Base-by-base conservation (phyloP, 1,140 invertebrate genomes). In the Aphidius gifuensis region DNA sequence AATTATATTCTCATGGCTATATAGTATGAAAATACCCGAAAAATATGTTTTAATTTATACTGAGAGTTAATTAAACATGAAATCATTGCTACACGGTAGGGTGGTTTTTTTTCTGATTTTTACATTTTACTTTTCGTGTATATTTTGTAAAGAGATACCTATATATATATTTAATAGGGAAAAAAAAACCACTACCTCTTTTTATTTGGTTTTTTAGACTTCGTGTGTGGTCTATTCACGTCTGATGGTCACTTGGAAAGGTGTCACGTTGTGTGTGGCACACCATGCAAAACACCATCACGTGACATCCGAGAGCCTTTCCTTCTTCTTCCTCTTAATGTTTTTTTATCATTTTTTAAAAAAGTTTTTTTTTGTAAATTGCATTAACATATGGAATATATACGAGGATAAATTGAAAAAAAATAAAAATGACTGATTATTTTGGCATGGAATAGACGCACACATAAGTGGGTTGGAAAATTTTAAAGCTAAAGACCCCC, bases 211-310 rank as follows among this genome's bases (percentile, higher is more conserved):
- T 32, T 32, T 32, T 32, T 32, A 6, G 48, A 11, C 77, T 79
- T 78, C 77, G 76, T 79, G 76, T 75, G 76, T 78, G 77, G 75
- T 78, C 62, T 45, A 5, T 5, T 44, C 8, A 39, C 50, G 50
- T 53, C 55, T 46, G 53, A 46, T 49, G 59, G 59, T 64, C 56
- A 62, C 62, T 64, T 50, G 62, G 50, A 47, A 72, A 79, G 75
- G 75, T 77, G 75, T 76, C 75, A 74, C 74, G 70, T 78, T 74
- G 74, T 77, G 76, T 78, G 76, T 78, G 76, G 76, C 68, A 72
- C 69, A 70, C 67, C 64, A 71, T 68, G 73, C 48, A 39, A 50
- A 32, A 71, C 74, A 68, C 62, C 39, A 55, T 32, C 23, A 32
- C 23, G 23, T 49, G 32, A 47, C 72, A 67, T 71, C 66, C 58